Base-by-base conservation (phyloP, 1,140 invertebrate species). In the Propsilocerus akamusi region DNA sequence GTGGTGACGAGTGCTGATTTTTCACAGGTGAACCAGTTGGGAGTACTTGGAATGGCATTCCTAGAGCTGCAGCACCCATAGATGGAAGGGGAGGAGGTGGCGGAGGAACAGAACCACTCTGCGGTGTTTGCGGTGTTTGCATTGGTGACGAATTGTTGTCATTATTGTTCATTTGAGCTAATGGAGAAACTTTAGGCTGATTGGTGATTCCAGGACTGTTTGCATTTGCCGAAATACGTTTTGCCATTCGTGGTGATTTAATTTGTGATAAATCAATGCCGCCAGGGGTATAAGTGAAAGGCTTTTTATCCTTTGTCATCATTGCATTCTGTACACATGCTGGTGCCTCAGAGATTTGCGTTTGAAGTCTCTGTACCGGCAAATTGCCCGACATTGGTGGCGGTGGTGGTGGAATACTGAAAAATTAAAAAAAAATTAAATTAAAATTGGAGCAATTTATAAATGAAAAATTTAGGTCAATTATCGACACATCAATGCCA, bases 241-340 rank as follows among this genome's bases (percentile, higher is more conserved):
- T 73, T 11, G 85, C 83, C 85, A 95, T 92, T 54, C 87, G 74
- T 2, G 89, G 89, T 50, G 85, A 91, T 51, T 78, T 74, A 28
- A 94, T 91, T 65, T 94, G 86, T 1, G 85, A 88, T 23, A 95
- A 70, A 64, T 95, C 88, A 41, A 95, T 72, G 49, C 90, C 90
- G 11, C 86, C 86, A 3, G 89, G 90, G 12, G 89, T 92, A 61
- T 95, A 95, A 3, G 90, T 94, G 63, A 94, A 95, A 1, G 90
- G 90, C 61, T 90, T 93, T 65, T 93, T 95, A 62, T 95, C 90
- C 68, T 92, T 90, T 53, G 84, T 89, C 77, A 90, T 80, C 86
- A 94, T 90, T 5, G 89, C 87, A 59, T 89, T 89, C 60, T 92
- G 86, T 25, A 95, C 84, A 46, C 86, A 87, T 34, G 83, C 78